Evolutionary conservation across 2,797 vertebrate genomes (phyloP).

Genomic region (Falco naumanni): DNA sequence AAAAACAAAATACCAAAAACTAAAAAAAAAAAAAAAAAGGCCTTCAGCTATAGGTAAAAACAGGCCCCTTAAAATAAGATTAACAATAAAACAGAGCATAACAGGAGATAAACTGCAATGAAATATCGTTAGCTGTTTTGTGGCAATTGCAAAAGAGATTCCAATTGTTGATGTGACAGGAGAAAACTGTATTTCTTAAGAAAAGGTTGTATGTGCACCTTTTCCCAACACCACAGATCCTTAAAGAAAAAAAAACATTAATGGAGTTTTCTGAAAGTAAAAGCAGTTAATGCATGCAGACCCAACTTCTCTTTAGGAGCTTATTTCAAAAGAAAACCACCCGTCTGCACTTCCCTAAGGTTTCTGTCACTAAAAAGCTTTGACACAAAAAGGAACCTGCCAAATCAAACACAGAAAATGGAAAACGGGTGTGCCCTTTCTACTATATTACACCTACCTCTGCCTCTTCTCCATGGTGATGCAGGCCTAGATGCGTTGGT

Average conservation of each 20-base stretch:
- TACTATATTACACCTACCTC: constrained; percentile 81
- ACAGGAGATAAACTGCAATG: background rate
- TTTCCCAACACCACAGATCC: background rate
- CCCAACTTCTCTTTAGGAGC: background rate
- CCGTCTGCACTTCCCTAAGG: background rate
- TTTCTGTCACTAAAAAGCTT: background rate
- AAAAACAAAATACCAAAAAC: background rate
- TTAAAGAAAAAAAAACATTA: background rate
- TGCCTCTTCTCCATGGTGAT: constrained; percentile 97
- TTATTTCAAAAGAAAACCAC: background rate
- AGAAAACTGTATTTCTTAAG: background rate
- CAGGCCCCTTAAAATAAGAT: background rate
- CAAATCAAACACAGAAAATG: background rate
- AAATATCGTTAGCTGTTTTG: background rate
- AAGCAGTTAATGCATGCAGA: background rate
- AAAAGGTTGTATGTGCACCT: background rate
- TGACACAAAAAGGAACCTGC: background rate
- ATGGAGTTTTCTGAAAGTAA: background rate
- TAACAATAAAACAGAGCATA: background rate
- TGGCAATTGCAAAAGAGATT: background rate
- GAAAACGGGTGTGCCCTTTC: background rate
- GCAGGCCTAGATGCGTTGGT: constrained; percentile 93
- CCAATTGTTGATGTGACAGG: background rate
- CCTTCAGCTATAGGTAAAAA: background rate
- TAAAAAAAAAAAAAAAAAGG: background rate